Base-by-base conservation (phyloP, 2,797 vertebrate species). In the Aldrovandia affinis region DNA sequence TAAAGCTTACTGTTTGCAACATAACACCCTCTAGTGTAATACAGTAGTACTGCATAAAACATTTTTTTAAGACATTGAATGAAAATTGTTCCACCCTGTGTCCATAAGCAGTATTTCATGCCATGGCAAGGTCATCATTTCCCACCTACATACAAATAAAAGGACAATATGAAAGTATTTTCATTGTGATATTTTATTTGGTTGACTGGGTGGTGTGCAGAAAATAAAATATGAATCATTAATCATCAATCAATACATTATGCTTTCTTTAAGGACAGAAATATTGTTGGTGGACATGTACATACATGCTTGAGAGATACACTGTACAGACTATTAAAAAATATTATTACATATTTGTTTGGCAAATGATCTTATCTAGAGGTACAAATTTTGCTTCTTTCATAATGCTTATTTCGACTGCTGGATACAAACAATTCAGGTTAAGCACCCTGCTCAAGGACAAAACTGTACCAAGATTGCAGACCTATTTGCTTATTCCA, bases 161-260 rank as follows among this genome's bases (percentile, higher is more conserved):
- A 15, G 22, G 18, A 47, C 44, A 70, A 33, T 5, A 20, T 5
- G 5, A 70, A 44, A 47, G 39, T 47, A n/a, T n/a, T 44, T 25
- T 77, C 2, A 44, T 44, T 25, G 42, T n/a, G 73, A 70, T 5
- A 77, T 22, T 77, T 77, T 77, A 77, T 77, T 77, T 77, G 73
- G 73, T 77, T 28, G 73, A 22, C 15, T 3, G 25, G 9, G 8
- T 77, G 73, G 73, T 77, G 42, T 77, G 47, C 73, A 77, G 73
- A 77, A 77, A 77, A 77, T 22, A 44, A 47, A n/a, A 30, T 14
- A 20, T 18, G 8, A 75, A 42, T 75, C 33, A 47, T 77, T 44
- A 18, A 39, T 44, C 6, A 10, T 9, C 44, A 18, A 20, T 22
- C 73, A 73, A 9, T 7, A 73, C 33, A 77, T 44, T n/a, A 18